Percentiles rank a stretch among this genome's conserved stretches.
Conservation (phyloP, 2,113 vertebrate genomes). For the Corydoras maculifer region DNA sequence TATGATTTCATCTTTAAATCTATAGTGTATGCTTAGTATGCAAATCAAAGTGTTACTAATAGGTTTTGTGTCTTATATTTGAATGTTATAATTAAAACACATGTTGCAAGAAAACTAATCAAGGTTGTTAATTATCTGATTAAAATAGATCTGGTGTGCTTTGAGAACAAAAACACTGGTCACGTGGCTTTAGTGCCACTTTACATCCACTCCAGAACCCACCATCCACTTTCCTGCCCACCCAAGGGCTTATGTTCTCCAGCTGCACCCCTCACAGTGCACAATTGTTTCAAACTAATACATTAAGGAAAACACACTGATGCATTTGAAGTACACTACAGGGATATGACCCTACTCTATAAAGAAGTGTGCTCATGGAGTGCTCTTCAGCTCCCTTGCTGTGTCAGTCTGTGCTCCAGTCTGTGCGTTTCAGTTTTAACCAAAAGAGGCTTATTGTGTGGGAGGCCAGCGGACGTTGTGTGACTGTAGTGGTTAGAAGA, state of each 20-base stretch:
- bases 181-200: conserved; percentile 36
- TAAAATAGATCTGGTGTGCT: conserved; percentile 19
- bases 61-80: not conserved
- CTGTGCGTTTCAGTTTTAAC: not conserved
- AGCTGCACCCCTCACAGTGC: conserved; percentile 20
- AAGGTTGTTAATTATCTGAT: conserved; percentile 3
- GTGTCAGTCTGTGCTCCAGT: not conserved
- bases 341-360: conserved; percentile 3
- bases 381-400: conserved; percentile 4
- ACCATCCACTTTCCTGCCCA: conserved; percentile 47
- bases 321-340: conserved; percentile 34
- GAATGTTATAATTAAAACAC: not conserved
- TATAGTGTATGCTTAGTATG: not conserved
- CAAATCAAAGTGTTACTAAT: not conserved
- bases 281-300: conserved; percentile 12
- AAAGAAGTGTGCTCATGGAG: not conserved
- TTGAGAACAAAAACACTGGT: conserved; percentile 33
- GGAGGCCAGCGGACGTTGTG: conserved; percentile 1
- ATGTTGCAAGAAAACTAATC: not conserved
- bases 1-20: no score
- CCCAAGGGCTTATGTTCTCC: conserved; percentile 44
- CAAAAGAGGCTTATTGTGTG: not conserved
- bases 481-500: not conserved
- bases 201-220: conserved; percentile 47
- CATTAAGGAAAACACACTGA: conserved; percentile 28